Percentiles rank a stretch among this genome's conserved stretches.
These are phyloP conservation scores for Tichodroma muraria DNA, from an alignment of 2,113 vertebrate genomes.

Conservation along the genomic window DNA sequence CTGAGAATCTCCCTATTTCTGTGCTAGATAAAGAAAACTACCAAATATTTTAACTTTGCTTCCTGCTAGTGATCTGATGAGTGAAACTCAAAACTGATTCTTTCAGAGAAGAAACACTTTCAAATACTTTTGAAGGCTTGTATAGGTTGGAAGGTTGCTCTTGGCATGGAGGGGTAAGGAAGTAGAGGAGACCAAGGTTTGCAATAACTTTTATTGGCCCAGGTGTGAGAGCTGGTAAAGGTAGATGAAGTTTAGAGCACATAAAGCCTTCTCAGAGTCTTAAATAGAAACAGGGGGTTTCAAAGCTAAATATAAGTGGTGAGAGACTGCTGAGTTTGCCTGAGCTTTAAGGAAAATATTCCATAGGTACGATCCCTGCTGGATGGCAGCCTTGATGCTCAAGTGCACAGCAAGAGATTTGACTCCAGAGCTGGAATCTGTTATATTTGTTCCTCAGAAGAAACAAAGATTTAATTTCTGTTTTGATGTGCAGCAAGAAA, in stretches of 20 bases:
- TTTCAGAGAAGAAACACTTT: background rate
- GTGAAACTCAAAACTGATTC: background rate
- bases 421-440: background rate
- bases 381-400: background rate
- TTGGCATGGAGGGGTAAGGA: background rate
- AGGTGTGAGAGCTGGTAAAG: background rate
- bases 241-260: background rate
- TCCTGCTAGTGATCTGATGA: background rate
- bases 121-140: background rate
- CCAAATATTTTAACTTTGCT: background rate
- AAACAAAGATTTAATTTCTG: background rate
- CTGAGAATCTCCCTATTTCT: background rate
- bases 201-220: background rate
- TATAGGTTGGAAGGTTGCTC: background rate
- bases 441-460: background rate
- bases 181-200: background rate
- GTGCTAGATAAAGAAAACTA: background rate
- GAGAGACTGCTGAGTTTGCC: background rate
- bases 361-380: background rate
- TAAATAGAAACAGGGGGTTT: background rate
- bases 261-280: background rate
- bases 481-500: background rate
- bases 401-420: background rate
- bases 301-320: background rate
- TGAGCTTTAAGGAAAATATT: background rate